phyloP scores from a whole-genome alignment of 2,113 vertebrate genomes.

The Seriola quinqueradiata region DNA sequence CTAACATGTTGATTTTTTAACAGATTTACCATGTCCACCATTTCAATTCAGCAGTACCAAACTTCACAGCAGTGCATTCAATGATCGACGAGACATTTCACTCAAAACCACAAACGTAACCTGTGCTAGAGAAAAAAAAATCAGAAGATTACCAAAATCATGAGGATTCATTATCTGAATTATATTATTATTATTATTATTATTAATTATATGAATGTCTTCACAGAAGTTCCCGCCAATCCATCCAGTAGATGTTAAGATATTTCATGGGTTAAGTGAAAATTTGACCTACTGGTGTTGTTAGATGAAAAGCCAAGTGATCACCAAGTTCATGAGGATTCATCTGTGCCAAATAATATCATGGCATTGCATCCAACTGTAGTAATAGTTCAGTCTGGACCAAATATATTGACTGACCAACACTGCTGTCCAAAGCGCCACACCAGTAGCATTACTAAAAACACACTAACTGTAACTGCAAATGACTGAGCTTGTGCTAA shows the following conservation, averaged over 20 bases:
- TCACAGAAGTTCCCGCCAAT: too few relatives aligned
- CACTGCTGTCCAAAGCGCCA: too few relatives aligned
- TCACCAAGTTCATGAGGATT: background rate
- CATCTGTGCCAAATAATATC: too few relatives aligned
- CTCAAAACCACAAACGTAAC: background rate
- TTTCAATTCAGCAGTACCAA: background rate
- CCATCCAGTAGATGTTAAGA: background rate
- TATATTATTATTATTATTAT: too few relatives aligned
- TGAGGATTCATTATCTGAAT: background rate
- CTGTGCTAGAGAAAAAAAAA: background rate
- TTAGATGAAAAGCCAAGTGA: background rate
- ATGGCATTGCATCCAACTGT: too few relatives aligned
- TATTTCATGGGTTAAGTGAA: background rate
- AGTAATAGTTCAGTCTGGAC: background rate
- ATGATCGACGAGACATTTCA: background rate
- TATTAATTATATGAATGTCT: background rate
- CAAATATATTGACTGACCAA: too few relatives aligned
- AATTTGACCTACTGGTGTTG: background rate
- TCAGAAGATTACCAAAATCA: background rate
- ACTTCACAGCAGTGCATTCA: background rate
- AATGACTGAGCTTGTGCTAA: too few relatives aligned
- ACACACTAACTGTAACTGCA: too few relatives aligned
- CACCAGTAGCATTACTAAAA: too few relatives aligned
- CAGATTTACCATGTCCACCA: background rate
- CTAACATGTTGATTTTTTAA: background rate